phyloP scores from a whole-genome alignment of 1,140 invertebrate genomes.

The Drosophila micromelanica region DNA sequence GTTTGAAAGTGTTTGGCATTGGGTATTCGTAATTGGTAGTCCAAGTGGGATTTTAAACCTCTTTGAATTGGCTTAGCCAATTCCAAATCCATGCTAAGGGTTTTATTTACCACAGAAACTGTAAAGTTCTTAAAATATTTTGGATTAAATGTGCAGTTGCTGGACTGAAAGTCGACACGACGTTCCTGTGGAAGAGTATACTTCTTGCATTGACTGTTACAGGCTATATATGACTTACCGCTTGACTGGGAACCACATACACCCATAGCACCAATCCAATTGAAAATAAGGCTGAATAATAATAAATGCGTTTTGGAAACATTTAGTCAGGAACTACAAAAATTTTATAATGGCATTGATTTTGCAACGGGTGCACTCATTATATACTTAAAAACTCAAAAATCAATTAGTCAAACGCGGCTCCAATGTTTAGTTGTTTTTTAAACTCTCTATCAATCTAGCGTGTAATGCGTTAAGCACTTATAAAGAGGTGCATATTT shows the following conservation, averaged over 20 bases:
- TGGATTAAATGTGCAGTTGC: slow-evolving; percentile 39
- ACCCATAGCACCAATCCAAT: background rate
- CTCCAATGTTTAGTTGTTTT: background rate
- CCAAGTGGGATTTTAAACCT: slow-evolving; percentile 60
- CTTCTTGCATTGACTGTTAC: background rate
- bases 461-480: no score
- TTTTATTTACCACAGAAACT: slow-evolving; percentile 30
- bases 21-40: slow-evolving; percentile 62
- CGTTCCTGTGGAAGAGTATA: slow-evolving; percentile 45
- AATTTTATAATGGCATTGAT: background rate
- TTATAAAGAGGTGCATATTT: background rate
- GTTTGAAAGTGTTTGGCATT: slow-evolving; percentile 71
- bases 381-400: background rate
- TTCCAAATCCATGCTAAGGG: slow-evolving; percentile 59
- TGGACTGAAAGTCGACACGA: slow-evolving; percentile 36
- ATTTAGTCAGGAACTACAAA: background rate
- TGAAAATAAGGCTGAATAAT: background rate
- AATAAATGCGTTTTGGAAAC: background rate
- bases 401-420: slow-evolving; percentile 1
- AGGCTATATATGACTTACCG: background rate
- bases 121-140: slow-evolving; percentile 66
- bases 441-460: background rate
- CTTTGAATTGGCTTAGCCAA: slow-evolving; percentile 42
- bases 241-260: background rate
- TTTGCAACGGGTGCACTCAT: background rate